Conservation (phyloP, 2,888 invertebrate genomes). For the Incurvaria masculella region DNA sequence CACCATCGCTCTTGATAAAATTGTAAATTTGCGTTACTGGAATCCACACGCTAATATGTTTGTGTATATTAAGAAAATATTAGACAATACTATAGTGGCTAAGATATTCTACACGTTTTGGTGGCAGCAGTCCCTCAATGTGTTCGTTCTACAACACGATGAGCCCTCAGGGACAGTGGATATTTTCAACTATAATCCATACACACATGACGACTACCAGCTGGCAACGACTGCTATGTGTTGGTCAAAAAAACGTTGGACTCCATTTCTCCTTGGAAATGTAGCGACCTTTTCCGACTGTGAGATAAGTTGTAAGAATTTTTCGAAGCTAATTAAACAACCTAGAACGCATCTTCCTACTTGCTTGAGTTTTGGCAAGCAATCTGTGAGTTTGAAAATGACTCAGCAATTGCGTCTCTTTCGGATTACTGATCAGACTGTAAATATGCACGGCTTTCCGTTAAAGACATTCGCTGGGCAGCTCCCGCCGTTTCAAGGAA, state of each 20-base stretch:
- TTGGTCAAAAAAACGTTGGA: constrained; percentile 29
- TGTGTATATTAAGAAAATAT: constrained; percentile 25
- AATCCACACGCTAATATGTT: constrained; percentile 32
- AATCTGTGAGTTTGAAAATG: constrained; percentile 20
- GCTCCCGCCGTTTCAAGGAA: constrained; percentile 28
- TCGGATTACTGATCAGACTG: constrained; percentile 31
- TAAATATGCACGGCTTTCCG: constrained; percentile 31
- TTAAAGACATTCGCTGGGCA: constrained; percentile 26
- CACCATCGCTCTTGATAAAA: constrained; percentile 27
- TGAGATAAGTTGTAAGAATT: constrained; percentile 29
- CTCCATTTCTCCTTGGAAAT: constrained; percentile 11
- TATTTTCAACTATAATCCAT: constrained; percentile 30
- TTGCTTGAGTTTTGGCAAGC: constrained; percentile 30
- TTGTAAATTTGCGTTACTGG: constrained; percentile 28
- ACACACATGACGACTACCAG: constrained; percentile 23
- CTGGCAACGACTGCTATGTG: constrained; percentile 28
- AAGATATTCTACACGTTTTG: constrained; percentile 34
- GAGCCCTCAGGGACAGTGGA: constrained; percentile 17
- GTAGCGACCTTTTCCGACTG: constrained; percentile 30
- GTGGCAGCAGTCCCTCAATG: constrained; percentile 32
- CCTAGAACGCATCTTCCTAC: constrained; percentile 31
- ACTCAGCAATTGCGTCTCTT: constrained; percentile 14
- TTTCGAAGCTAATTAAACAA: constrained; percentile 26
- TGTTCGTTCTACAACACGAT: constrained; percentile 27
- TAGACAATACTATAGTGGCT: constrained; percentile 20